Conservation (phyloP, 1,140 invertebrate species). For the Parapsyche elsis region DNA sequence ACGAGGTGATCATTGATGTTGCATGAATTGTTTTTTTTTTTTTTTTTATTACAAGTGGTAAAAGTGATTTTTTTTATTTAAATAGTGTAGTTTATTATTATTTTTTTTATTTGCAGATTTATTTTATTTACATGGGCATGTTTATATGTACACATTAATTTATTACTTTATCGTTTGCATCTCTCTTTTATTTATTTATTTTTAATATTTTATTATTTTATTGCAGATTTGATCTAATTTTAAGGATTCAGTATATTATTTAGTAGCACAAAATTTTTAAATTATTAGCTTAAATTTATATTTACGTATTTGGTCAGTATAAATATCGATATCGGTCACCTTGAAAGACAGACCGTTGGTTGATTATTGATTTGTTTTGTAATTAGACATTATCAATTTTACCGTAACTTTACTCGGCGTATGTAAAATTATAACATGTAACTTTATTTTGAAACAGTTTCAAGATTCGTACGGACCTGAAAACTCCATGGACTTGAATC, state of each 20-base stretch:
- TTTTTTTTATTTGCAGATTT: constrained; percentile 5
- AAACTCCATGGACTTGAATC: background rate
- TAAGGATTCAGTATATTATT: background rate
- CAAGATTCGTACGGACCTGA: constrained; percentile 17
- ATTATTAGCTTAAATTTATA: too few species aligned
- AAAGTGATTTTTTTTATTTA: constrained; percentile 11
- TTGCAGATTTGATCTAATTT: background rate
- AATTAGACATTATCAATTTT: too few species aligned
- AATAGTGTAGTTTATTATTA: background rate
- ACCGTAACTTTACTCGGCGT: too few species aligned
- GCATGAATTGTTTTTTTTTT: constrained; percentile 43
- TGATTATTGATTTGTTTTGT: too few species aligned
- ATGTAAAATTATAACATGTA: background rate
- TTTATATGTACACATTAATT: background rate
- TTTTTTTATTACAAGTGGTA: background rate
- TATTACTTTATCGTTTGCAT: constrained; percentile 25
- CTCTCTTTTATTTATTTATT: constrained; percentile 27
- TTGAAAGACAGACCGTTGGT: too few species aligned
- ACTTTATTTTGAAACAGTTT: constrained; percentile 31
- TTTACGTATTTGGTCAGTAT: too few species aligned
- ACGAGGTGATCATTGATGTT: constrained; percentile 50
- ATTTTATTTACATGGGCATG: constrained; percentile 30
- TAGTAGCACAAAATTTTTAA: background rate
- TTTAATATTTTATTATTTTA: constrained; percentile 15
- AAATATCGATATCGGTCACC: too few species aligned